Conservation (phyloP, 2,113 vertebrate genomes). For the Eulemur macaco region DNA sequence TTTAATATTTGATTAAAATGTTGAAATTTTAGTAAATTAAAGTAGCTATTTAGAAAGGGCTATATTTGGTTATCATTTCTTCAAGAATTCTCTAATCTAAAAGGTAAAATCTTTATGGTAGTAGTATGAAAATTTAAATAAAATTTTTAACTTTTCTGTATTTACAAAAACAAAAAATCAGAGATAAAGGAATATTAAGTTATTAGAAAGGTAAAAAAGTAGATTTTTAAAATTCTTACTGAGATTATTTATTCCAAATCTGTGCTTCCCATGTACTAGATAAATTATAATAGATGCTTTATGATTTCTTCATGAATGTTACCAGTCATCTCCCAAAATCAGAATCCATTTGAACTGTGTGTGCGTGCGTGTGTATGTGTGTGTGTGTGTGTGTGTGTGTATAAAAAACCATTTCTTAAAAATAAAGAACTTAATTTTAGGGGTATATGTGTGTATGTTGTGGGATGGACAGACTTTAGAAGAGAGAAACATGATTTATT, state of each 20-base stretch:
- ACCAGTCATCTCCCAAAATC: neutral
- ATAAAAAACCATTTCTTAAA: neutral
- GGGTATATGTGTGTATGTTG: neutral
- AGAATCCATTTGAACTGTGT: neutral
- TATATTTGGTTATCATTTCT: neutral
- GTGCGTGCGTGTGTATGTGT: no score
- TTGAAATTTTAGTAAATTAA: conserved; percentile 29
- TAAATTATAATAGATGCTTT: neutral
- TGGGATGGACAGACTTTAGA: neutral
- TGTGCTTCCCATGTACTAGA: neutral
- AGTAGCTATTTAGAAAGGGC: neutral
- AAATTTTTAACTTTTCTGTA: neutral
- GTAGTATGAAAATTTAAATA: conserved; percentile 1
- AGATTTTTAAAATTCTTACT: conserved; percentile 1
- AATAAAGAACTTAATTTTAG: conserved; percentile 1
- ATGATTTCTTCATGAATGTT: conserved; percentile 37
- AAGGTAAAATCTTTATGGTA: neutral
- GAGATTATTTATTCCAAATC: conserved; percentile 9
- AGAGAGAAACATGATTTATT: neutral
- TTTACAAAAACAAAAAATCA: conserved; percentile 36
- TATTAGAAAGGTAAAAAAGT: neutral
- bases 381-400: neutral
- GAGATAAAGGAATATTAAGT: neutral
- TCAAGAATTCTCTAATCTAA: neutral
- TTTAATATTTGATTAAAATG: conserved; percentile 5